These are phyloP conservation scores for Oceanites oceanicus DNA, from an alignment of 2,113 vertebrate genomes.

Conservation along the genomic window DNA sequence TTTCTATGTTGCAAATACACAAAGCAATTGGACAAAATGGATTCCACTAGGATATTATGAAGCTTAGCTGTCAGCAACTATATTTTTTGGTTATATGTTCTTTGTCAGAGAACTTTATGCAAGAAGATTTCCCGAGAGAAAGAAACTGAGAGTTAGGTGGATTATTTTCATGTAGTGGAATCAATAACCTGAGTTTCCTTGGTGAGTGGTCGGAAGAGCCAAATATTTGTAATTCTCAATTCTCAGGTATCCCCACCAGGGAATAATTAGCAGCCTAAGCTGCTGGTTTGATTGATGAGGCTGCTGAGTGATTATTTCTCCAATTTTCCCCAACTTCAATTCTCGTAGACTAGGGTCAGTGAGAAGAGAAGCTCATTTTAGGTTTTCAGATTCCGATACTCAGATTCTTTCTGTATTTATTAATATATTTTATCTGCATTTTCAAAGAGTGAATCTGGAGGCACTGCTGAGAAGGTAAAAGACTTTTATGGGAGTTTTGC, in stretches of 20 bases:
- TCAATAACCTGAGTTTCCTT: conserved; percentile 44
- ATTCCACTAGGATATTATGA: background rate
- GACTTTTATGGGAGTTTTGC: conserved; percentile 5
- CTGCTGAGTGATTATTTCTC: conserved; percentile 41
- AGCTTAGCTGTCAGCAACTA: background rate
- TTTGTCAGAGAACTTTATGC: conserved; percentile 41
- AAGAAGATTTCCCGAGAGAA: conserved; percentile 39
- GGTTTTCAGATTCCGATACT: background rate
- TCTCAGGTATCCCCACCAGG: conserved; percentile 8
- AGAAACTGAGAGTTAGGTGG: conserved; percentile 13
- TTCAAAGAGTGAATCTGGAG: background rate
- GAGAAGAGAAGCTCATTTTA: conserved; percentile 5
- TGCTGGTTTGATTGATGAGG: conserved; percentile 58
- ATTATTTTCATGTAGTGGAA: conserved; percentile 46
- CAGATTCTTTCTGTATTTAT: background rate
- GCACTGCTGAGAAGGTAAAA: background rate
- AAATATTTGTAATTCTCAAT: conserved; percentile 12
- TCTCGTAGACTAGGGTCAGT: background rate
- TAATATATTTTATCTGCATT: background rate
- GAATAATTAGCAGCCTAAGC: conserved; percentile 51
- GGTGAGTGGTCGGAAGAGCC: conserved; percentile 34
- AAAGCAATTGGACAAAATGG: background rate
- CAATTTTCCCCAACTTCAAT: background rate
- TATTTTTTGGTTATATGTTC: background rate
- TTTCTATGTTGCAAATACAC: background rate